A percentile compares a stretch with the other conserved stretches of the same genome.
Evolutionary conservation across 2,888 invertebrate species (phyloP).

Genomic region (Synanthedon formicaeformis): DNA sequence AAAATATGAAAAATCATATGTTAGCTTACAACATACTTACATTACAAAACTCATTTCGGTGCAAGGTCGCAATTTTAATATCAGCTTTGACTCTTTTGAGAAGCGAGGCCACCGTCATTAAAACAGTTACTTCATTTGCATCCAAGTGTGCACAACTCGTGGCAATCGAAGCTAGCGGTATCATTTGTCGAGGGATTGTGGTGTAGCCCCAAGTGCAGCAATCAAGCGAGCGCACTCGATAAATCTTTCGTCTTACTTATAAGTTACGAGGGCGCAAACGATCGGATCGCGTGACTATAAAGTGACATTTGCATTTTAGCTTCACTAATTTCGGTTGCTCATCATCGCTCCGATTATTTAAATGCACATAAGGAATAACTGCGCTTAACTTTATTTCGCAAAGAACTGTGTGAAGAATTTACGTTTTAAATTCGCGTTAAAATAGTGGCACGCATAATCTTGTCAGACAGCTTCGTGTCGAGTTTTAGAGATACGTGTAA

Average conservation of each 20-base stretch:
- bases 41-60: conserved; percentile 6
- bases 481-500: conserved; percentile 1
- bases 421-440: too few relatives aligned
- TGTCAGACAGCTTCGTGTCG: not conserved
- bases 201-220: conserved; percentile 11
- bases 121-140: conserved; percentile 7
- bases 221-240: conserved; percentile 16
- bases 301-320: conserved; percentile 42
- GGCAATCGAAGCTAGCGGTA: not conserved
- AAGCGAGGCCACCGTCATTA: conserved; percentile 12
- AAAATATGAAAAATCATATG: not conserved
- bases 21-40: conserved; percentile 1
- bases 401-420: not conserved
- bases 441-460: not conserved
- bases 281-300: conserved; percentile 25
- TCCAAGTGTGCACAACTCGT: not conserved
- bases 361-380: not conserved
- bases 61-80: conserved; percentile 11
- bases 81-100: conserved; percentile 7
- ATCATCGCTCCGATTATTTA: conserved; percentile 21
- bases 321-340: conserved; percentile 33
- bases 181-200: not conserved
- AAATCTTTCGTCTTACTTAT: conserved; percentile 11
- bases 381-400: not conserved
- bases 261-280: conserved; percentile 14